Percentiles rank a stretch among this genome's conserved stretches.
These are phyloP conservation scores for Ceratina japonica DNA, from an alignment of 1,140 invertebrate species.

Conservation along the genomic window DNA sequence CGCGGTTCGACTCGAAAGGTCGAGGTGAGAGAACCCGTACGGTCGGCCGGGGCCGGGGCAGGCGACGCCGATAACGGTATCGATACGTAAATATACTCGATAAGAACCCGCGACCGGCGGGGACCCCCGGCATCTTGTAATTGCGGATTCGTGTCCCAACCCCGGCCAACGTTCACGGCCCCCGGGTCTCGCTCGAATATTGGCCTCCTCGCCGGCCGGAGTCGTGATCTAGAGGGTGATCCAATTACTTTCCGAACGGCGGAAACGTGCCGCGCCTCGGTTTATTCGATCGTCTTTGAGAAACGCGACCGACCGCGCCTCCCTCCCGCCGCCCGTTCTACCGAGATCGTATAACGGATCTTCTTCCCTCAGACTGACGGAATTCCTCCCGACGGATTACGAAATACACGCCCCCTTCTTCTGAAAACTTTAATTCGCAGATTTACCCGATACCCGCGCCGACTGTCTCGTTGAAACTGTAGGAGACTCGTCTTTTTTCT, in stretches of 20 bases:
- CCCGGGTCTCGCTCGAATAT: constrained; percentile 47
- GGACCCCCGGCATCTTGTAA: constrained; percentile 61
- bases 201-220: constrained; percentile 31
- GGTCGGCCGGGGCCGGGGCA: too few species aligned
- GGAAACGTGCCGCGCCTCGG: constrained; percentile 44
- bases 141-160: constrained; percentile 65
- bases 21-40: constrained; percentile 31
- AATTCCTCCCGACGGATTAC: constrained; percentile 9
- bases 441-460: constrained; percentile 31
- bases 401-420: neutral
- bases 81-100: constrained; percentile 68
- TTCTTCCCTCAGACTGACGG: neutral
- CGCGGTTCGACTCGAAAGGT: constrained; percentile 43
- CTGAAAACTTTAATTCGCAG: constrained; percentile 36
- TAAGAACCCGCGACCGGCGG: constrained; percentile 46
- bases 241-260: constrained; percentile 56
- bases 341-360: constrained; percentile 38
- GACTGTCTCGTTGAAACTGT: constrained; percentile 9
- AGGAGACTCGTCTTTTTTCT: neutral
- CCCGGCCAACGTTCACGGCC: constrained; percentile 53
- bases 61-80: constrained; percentile 60
- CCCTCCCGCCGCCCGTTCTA: neutral
- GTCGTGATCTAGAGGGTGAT: constrained; percentile 54
- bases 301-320: constrained; percentile 38
- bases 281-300: constrained; percentile 54